Evolutionary conservation across 1,140 invertebrate genomes (phyloP), one percentile per base, ranked within the genome.

Genomic region (Phenacoccus solenopsis): DNA sequence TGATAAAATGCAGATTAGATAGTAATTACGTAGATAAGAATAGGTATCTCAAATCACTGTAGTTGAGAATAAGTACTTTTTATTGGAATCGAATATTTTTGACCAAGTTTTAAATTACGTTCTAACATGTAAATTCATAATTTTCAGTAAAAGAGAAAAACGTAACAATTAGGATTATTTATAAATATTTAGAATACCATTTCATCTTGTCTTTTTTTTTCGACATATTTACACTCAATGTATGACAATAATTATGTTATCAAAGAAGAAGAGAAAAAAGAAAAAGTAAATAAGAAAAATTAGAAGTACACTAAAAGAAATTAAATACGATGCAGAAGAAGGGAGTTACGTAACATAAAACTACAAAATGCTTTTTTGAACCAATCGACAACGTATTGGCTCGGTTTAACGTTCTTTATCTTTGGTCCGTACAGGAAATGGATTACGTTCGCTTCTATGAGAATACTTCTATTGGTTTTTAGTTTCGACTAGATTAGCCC

Each of bases 401-500:
- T n/a, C n/a, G n/a, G n/a, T n/a, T n/a, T n/a, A n/a, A n/a, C n/a
- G n/a, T n/a, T n/a, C n/a, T n/a, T n/a, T n/a, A n/a, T n/a, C n/a
- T n/a, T n/a, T n/a, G n/a, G n/a, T n/a, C n/a, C n/a, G n/a, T 49
- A 10, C 38, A 49, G 20, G 38, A 49, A 49, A 9, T 16, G 20
- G 20, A 49, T 49, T n/a, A 49, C 20, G 38, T 3, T 4, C 38
- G 20, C 3, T 16, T 49, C 38, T 49, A 49, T 32, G 13, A 32
- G 30, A 32, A 49, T 3, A 49, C 4, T 64, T 27, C 16, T 64
- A 16, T 64, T 64, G 21, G 9, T 24, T 64, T 64, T 7, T 24
- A n/a, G n/a, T n/a, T n/a, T n/a, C n/a, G n/a, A n/a, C 76, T 16
- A 80, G 30, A 28, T 73, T 72, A 13, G 75, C 73, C 80, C 80